Evolutionary conservation across 2,888 invertebrate genomes (phyloP).

Genomic region (Pseudococcus viburni): DNA sequence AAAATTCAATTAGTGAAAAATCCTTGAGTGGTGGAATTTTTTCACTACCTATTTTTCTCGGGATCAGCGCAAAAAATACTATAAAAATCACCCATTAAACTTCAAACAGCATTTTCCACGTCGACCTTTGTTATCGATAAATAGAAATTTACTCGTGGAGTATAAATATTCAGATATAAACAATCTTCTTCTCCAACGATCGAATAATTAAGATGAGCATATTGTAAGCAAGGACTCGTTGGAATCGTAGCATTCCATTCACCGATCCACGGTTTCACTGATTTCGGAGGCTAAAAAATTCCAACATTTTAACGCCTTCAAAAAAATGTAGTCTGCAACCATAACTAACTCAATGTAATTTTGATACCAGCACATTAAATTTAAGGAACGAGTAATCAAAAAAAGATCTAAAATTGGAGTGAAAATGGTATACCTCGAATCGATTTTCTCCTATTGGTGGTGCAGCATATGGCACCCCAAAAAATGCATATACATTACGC

Average conservation of each 20-base stretch:
- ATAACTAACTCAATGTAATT: no score
- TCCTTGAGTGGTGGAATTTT: no score
- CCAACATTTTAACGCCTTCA: not conserved
- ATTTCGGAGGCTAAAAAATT: slow-evolving; percentile 74
- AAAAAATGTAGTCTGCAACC: not conserved
- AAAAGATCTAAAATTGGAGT: no score
- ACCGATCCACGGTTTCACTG: slow-evolving; percentile 77
- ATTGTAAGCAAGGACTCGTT: slow-evolving; percentile 78
- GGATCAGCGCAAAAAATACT: no score
- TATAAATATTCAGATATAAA: slow-evolving; percentile 68
- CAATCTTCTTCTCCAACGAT: slow-evolving; percentile 68
- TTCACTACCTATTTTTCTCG: no score
- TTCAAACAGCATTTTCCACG: no score
- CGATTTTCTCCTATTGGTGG: slow-evolving; percentile 68
- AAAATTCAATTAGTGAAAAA: no score
- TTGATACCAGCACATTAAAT: no score
- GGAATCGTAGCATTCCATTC: slow-evolving; percentile 79
- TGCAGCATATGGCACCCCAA: slow-evolving; percentile 69
- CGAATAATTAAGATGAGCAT: slow-evolving; percentile 72
- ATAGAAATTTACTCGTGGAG: slow-evolving; percentile 65
- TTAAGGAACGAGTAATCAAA: no score
- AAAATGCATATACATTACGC: slow-evolving; percentile 67
- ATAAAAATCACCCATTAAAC: no score
- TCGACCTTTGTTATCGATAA: slow-evolving; percentile 23
- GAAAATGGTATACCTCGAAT: slow-evolving; percentile 67